Evolutionary conservation across 1,140 invertebrate genomes (phyloP).

Genomic region (Orchesella cincta): DNA sequence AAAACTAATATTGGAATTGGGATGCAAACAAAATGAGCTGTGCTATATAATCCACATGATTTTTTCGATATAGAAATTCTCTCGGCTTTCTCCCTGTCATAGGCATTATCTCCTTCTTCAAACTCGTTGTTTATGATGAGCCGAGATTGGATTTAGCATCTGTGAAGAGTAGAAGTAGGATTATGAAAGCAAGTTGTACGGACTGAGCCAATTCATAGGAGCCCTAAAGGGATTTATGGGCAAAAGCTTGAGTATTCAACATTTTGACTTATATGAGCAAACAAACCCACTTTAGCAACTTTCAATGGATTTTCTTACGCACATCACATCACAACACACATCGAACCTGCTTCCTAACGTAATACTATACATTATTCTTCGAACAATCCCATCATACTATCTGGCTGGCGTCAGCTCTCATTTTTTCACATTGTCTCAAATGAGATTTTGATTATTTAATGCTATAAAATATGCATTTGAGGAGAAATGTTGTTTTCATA

Average conservation of each 20-base stretch:
- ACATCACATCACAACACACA: too few species aligned
- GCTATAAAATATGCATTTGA: background rate
- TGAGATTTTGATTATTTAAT: slow-evolving; percentile 20
- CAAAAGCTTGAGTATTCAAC: background rate
- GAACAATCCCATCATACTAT: too few species aligned
- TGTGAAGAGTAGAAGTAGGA: too few species aligned
- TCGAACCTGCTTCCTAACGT: background rate
- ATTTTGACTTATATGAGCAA: slow-evolving; percentile 6
- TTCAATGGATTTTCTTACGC: too few species aligned
- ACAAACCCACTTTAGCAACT: background rate
- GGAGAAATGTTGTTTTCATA: background rate
- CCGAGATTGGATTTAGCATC: background rate
- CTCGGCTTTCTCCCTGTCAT: background rate
- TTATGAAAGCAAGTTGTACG: too few species aligned
- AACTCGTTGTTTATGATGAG: slow-evolving; percentile 6
- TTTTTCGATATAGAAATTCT: background rate
- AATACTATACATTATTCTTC: background rate
- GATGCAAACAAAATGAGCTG: background rate
- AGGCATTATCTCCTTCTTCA: background rate
- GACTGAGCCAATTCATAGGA: too few species aligned
- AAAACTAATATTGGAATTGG: background rate
- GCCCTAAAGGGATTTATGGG: slow-evolving; percentile 1
- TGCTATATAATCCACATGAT: background rate
- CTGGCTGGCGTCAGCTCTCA: slow-evolving; percentile 6
- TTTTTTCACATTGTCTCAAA: background rate